Evolutionary conservation across 35 echinoderm and acorn worm genomes (phyloP).

Genomic region (Hemicentrotus pulcherrimus): DNA sequence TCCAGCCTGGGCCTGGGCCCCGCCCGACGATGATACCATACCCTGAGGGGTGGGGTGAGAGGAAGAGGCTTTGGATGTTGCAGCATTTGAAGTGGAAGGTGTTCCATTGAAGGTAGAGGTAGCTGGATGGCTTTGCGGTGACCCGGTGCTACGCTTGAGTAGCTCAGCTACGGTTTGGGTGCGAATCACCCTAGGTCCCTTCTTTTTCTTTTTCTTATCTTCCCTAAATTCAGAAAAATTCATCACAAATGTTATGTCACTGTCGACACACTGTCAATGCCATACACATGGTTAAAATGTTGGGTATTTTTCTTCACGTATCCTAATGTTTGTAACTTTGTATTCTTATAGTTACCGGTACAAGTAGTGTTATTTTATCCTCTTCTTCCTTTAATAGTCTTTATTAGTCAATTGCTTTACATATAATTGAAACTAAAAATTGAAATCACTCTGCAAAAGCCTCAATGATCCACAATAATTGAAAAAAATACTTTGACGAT

Average conservation of each 20-base stretch:
- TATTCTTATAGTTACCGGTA: background rate
- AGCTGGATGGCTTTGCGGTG: background rate
- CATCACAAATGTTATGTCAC: too few relatives aligned
- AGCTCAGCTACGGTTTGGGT: constrained; percentile 93
- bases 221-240: constrained; percentile 4
- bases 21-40: background rate
- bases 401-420: too few relatives aligned
- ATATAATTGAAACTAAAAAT: too few relatives aligned
- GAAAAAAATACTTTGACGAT: too few relatives aligned
- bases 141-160: constrained; percentile 52
- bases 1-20: constrained; percentile 48
- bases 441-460: too few relatives aligned
- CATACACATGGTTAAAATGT: too few relatives aligned
- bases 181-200: constrained; percentile 49
- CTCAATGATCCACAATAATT: too few relatives aligned
- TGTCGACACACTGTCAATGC: too few relatives aligned
- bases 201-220: constrained; percentile 73
- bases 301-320: too few relatives aligned
- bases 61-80: constrained; percentile 13
- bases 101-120: constrained; percentile 39
- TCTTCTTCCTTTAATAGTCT: too few relatives aligned
- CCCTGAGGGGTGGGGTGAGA: background rate
- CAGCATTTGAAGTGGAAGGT: constrained; percentile 18
- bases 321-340: too few relatives aligned
- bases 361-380: too few relatives aligned